These are phyloP conservation scores for Dromius quadrimaculatus DNA, from an alignment of 2,888 invertebrate genomes.

Conservation along the genomic window DNA sequence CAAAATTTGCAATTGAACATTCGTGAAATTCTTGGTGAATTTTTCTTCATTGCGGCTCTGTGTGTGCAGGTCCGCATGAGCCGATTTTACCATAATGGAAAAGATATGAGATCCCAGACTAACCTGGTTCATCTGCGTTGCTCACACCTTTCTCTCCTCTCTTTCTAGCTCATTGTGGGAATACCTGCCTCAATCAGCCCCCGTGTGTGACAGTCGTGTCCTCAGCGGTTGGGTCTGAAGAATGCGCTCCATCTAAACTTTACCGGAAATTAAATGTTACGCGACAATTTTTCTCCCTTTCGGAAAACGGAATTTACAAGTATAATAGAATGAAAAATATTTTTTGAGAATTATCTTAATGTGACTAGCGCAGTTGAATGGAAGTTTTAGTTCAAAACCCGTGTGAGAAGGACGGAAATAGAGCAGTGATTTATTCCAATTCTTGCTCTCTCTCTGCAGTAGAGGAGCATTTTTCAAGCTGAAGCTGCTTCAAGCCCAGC, in stretches of 20 bases:
- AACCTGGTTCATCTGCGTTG: conserved; percentile 4
- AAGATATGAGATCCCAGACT: conserved; percentile 25
- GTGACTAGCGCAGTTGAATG: conserved; percentile 19
- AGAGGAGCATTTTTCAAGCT: background rate
- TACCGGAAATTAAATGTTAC: conserved; percentile 43
- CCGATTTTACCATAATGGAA: conserved; percentile 39
- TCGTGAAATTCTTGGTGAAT: background rate
- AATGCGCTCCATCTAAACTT: conserved; percentile 13
- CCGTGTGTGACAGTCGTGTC: conserved; percentile 1
- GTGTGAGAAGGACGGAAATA: background rate
- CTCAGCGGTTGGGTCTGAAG: background rate
- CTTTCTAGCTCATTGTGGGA: background rate
- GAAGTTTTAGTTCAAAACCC: conserved; percentile 35
- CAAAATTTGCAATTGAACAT: background rate
- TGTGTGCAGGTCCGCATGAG: background rate
- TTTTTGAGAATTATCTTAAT: conserved; percentile 40
- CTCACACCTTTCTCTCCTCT: conserved; percentile 1
- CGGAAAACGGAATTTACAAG: conserved; percentile 47
- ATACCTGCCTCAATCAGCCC: background rate
- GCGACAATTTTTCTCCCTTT: conserved; percentile 45
- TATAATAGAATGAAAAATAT: conserved; percentile 47
- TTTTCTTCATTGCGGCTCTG: background rate
- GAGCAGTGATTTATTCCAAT: conserved; percentile 13
- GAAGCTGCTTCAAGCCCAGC: conserved; percentile 8
- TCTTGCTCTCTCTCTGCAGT: conserved; percentile 9